These are phyloP conservation scores for Threskiornis aethiopicus DNA, from an alignment of 2,797 vertebrate genomes.

Conservation along the genomic window DNA sequence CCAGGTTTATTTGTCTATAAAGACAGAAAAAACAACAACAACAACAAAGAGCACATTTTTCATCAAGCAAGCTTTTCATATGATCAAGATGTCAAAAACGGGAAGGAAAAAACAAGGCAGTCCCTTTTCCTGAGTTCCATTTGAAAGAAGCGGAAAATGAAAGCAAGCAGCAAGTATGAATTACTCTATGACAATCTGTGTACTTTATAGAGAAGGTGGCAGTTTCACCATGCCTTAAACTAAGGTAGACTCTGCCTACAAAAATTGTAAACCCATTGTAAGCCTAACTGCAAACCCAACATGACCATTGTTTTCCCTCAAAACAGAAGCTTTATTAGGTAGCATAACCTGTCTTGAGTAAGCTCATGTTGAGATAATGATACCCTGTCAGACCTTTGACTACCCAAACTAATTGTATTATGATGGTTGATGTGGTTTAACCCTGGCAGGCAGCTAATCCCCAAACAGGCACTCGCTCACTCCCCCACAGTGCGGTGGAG, in stretches of 20 bases:
- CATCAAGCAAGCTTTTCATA: not conserved
- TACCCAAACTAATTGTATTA: not conserved
- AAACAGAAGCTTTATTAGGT: not conserved
- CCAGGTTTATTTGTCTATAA: not conserved
- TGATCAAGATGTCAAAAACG: not conserved
- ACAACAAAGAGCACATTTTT: not conserved
- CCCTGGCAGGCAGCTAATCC: not conserved
- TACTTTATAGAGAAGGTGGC: not conserved
- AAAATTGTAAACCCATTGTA: not conserved
- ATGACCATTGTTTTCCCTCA: not conserved
- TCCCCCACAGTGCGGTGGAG: accelerated
- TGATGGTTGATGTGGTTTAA: not conserved
- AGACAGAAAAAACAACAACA: not conserved
- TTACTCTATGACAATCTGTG: not conserved
- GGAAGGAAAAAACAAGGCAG: not conserved
- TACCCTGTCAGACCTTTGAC: not conserved
- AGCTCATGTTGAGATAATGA: not conserved
- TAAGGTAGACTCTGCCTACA: accelerated
- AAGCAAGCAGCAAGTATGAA: not conserved
- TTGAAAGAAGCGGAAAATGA: not conserved
- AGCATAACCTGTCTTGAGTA: not conserved
- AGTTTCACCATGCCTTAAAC: not conserved
- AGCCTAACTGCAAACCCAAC: not conserved
- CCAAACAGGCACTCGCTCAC: not conserved
- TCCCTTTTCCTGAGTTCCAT: not conserved